Base-by-base conservation (phyloP, 37 sponge, comb jelly and placozoan species). In the Geodia barretti region DNA sequence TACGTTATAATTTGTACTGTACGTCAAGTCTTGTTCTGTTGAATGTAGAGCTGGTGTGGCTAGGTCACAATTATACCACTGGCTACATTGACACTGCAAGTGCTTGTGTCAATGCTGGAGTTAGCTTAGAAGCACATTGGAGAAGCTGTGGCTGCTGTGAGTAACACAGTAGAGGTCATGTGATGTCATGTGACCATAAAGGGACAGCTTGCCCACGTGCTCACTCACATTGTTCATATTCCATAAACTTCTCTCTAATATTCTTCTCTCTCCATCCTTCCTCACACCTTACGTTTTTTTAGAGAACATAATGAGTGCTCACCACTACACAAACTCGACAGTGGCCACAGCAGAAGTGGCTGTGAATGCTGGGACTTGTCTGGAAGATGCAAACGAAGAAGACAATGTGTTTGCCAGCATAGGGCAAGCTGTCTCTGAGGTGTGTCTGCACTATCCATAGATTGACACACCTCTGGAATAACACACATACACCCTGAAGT, bases 21-120 rank as follows among this genome's bases (percentile, higher is more conserved):
- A 8, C 24, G 26, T 65, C 7, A 65, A 30, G 23, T 65, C 31
- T 29, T 65, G 14, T 14, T 59, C 19, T 14, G 14, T 20, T 59
- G 19, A n/a, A n/a, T n/a, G 9, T 39, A 76, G 90, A 84, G 79
- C 72, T 66, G 30, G 83, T 89, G 4, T 39, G 70, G 68, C 42
- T 42, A 23, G 67, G 26, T 2, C 91, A 90, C 40, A 21, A 85
- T 34, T 90, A 90, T 62, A 77, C 91, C 2, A 34, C 11, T n/a
- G 68, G 23, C 8, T 47, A 39, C 7, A 41, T 73, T 11, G 54
- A 83, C 17, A 77, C 84, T 20, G 84, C 84, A 42, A 73, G 75
- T 28, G 89, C 67, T 8, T 73, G 79, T 38, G 84, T 77, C 42
- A 87, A 75, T 87, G 88, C 88, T 61, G 88, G 88, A 29, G 58